Conservation (phyloP, 2,113 vertebrate genomes). For the Xiphophorus maculatus region DNA sequence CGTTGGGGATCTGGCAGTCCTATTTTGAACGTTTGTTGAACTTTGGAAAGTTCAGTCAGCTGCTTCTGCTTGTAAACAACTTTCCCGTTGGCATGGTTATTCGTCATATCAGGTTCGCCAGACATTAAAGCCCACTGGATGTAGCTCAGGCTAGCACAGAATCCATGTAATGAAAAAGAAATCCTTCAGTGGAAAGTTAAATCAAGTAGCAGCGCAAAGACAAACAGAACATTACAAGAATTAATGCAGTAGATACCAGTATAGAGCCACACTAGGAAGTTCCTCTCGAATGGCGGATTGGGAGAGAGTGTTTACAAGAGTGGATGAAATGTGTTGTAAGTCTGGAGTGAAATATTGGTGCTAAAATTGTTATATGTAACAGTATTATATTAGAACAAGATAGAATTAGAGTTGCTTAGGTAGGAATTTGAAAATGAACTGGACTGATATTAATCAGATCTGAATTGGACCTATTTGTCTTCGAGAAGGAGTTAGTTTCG, state of each 20-base stretch:
- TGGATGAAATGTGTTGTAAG: neutral
- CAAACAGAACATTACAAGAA: neutral
- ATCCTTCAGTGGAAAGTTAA: neutral
- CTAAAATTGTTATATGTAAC: neutral
- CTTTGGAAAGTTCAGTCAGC: neutral
- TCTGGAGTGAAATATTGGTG: neutral
- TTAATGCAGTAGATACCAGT: neutral
- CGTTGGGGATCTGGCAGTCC: neutral
- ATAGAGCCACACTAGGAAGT: neutral
- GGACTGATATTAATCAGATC: neutral
- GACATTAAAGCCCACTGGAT: neutral
- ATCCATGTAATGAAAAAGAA: neutral
- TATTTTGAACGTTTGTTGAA: neutral
- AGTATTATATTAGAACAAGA: neutral
- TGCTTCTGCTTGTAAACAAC: slow-evolving; percentile 2
- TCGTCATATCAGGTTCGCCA: neutral
- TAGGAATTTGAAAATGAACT: neutral
- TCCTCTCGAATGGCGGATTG: neutral
- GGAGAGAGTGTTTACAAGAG: neutral
- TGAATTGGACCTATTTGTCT: neutral
- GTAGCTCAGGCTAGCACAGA: too few species aligned
- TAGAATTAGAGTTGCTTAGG: neutral
- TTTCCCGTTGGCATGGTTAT: neutral
- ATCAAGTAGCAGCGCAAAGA: neutral
- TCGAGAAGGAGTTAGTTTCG: neutral